Evolutionary conservation across 2,113 vertebrate species (phyloP).

Genomic region (Strigops habroptila): DNA sequence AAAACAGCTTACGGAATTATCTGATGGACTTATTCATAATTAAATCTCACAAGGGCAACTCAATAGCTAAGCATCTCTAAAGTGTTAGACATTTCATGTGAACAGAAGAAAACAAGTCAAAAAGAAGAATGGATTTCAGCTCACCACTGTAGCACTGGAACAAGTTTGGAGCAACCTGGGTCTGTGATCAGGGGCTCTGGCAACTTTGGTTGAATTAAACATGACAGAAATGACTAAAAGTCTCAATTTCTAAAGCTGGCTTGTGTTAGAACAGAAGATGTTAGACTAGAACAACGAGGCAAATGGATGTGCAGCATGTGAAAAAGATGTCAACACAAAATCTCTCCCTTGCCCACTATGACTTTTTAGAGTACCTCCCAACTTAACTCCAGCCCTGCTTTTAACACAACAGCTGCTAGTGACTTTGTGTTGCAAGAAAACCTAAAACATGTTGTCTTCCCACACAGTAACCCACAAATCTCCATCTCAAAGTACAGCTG

Average conservation of each 20-base stretch:
- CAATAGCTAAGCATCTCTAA: background rate
- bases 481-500: background rate
- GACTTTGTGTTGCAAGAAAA: background rate
- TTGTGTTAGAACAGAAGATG: background rate
- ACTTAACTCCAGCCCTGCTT: background rate
- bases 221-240: background rate
- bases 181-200: accelerated
- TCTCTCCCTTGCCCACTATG: background rate
- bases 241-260: background rate
- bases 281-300: background rate
- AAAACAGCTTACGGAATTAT: background rate
- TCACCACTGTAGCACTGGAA: background rate
- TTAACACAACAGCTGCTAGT: background rate
- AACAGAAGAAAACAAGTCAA: background rate
- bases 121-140: background rate
- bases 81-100: background rate
- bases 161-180: accelerated
- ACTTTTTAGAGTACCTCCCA: background rate
- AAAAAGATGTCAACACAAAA: background rate
- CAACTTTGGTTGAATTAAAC: background rate
- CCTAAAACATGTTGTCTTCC: background rate
- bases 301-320: background rate
- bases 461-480: background rate
- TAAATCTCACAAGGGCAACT: background rate
- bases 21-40: background rate